Conservation (phyloP, 2,797 vertebrate genomes). For the Tragopan temminckii region DNA sequence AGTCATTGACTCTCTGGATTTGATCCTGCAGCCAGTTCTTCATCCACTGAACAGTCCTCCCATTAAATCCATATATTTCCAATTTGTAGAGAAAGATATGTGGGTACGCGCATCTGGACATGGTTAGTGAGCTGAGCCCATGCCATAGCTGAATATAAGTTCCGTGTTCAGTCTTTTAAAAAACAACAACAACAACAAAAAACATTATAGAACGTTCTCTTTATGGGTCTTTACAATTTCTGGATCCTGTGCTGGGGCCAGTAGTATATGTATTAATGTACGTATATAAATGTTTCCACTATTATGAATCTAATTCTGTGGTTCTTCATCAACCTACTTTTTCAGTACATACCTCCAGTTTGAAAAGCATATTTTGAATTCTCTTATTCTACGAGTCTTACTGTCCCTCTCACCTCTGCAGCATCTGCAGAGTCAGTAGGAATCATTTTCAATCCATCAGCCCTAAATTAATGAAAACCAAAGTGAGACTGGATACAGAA, state of each 20-base stretch:
- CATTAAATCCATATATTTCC: neutral
- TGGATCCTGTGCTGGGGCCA: neutral
- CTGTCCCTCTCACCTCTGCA: neutral
- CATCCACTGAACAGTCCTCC: neutral
- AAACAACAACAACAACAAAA: no score
- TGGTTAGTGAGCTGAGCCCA: neutral
- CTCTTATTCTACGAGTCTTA: neutral
- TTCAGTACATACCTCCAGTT: neutral
- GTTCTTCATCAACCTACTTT: neutral
- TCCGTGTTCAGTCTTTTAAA: neutral
- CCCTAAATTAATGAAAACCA: constrained; percentile 8
- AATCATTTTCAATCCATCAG: neutral
- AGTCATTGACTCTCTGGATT: neutral
- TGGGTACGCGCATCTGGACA: rapidly evolving
- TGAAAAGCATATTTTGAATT: neutral
- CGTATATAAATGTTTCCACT: no score
- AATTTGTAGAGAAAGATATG: neutral
- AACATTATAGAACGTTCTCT: neutral
- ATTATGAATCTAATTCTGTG: neutral
- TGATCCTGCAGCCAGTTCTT: neutral
- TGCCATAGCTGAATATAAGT: neutral
- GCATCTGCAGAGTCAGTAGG: neutral
- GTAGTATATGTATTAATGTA: no score
- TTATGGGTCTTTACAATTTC: neutral
- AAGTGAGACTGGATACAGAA: neutral